These are phyloP conservation scores for Patiria pectinifera DNA, from an alignment of 53 echinoderm and acorn worm genomes.

Conservation along the genomic window DNA sequence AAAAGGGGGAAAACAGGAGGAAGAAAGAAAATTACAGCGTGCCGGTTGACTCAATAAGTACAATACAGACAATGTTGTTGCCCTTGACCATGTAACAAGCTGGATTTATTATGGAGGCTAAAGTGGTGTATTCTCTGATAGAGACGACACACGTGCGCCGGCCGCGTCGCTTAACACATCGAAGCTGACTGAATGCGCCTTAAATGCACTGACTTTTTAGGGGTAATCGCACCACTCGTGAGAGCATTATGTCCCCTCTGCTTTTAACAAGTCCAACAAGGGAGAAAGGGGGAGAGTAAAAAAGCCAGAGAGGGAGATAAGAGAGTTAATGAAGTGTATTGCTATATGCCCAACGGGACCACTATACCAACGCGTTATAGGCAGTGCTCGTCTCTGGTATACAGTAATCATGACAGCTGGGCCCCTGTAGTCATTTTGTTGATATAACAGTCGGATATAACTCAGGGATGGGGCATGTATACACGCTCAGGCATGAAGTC, in stretches of 20 bases:
- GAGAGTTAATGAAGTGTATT: slow-evolving; percentile 63
- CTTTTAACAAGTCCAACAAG: neutral
- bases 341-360: slow-evolving; percentile 55
- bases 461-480: slow-evolving; percentile 3
- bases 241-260: slow-evolving; percentile 32
- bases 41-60: slow-evolving; percentile 18
- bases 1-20: neutral
- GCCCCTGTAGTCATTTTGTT: slow-evolving; percentile 37
- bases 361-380: slow-evolving; percentile 14
- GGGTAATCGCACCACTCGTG: slow-evolving; percentile 47
- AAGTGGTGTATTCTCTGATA: slow-evolving; percentile 42
- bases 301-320: neutral
- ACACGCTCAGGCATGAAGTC: neutral
- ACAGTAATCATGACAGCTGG: slow-evolving; percentile 40
- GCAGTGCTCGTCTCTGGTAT: slow-evolving; percentile 25
- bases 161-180: slow-evolving; percentile 61
- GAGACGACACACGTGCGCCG: slow-evolving; percentile 58
- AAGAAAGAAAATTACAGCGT: slow-evolving; percentile 9
- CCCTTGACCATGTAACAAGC: slow-evolving; percentile 60
- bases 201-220: slow-evolving; percentile 59
- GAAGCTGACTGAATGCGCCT: slow-evolving; percentile 50
- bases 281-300: neutral
- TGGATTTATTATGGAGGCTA: slow-evolving; percentile 16
- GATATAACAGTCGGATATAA: slow-evolving; percentile 59
- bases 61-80: slow-evolving; percentile 38